Conservation (phyloP, 2,113 vertebrate species). For the Oryzias melastigma region DNA sequence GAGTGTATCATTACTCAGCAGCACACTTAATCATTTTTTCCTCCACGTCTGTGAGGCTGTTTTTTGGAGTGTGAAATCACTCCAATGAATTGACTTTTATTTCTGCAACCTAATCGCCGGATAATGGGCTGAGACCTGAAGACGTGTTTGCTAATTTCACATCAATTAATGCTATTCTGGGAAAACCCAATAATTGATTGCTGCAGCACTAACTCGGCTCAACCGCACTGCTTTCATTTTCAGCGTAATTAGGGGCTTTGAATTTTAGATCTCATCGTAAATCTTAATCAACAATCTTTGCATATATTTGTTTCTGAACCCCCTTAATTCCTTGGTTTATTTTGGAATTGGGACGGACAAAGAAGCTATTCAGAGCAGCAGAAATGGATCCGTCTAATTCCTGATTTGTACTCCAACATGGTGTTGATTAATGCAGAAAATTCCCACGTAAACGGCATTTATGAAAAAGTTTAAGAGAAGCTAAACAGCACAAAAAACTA, state of each 20-base stretch:
- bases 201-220: conserved; percentile 46
- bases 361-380: too few species aligned
- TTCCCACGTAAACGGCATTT: too few species aligned
- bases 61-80: conserved; percentile 68
- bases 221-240: conserved; percentile 62
- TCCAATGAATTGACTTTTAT: conserved; percentile 57
- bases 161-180: conserved; percentile 71
- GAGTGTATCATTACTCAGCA: conserved; percentile 57
- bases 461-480: too few species aligned
- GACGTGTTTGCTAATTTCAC: conserved; percentile 66
- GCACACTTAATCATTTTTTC: conserved; percentile 44
- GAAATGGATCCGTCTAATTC: too few species aligned
- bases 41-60: conserved; percentile 40
- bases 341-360: too few species aligned
- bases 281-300: conserved; percentile 53
- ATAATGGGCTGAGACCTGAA: conserved; percentile 67
- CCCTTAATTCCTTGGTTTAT: not conserved
- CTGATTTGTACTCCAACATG: too few species aligned
- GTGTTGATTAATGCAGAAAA: too few species aligned
- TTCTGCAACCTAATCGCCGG: conserved; percentile 57
- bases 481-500: too few species aligned
- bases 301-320: conserved; percentile 25
- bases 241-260: conserved; percentile 50
- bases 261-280: conserved; percentile 40
- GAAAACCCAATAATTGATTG: conserved; percentile 65